Percentiles rank a stretch among this genome's conserved stretches.
These are phyloP conservation scores for Argopecten irradians DNA, from an alignment of 1,140 invertebrate genomes.

Conservation along the genomic window DNA sequence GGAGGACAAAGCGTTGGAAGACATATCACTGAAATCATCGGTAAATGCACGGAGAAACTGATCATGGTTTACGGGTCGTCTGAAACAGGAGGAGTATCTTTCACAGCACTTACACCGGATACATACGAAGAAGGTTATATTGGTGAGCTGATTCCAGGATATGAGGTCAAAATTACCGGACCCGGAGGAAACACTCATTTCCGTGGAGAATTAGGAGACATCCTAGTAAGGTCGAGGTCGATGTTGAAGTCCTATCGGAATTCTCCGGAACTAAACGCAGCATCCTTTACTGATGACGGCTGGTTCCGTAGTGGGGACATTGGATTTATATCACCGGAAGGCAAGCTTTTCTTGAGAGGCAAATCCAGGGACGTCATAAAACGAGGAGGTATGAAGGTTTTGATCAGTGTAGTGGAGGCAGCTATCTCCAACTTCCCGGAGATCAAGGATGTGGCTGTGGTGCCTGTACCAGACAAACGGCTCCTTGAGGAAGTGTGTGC, in stretches of 20 bases:
- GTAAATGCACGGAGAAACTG: neutral
- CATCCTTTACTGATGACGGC: neutral
- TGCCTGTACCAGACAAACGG: slow-evolving; percentile 35
- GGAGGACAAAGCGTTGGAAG: neutral
- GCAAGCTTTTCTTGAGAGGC: slow-evolving; percentile 25
- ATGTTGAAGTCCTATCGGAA: slow-evolving; percentile 7
- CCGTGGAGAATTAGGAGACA: neutral
- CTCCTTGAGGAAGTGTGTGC: slow-evolving; percentile 39
- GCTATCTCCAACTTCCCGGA: neutral
- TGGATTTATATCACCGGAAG: neutral
- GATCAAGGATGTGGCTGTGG: neutral
- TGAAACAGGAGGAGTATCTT: neutral
- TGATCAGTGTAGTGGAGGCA: slow-evolving; percentile 21
- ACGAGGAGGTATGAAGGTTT: slow-evolving; percentile 29
- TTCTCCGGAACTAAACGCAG: neutral
- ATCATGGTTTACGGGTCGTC: neutral
- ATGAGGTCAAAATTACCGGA: slow-evolving; percentile 34
- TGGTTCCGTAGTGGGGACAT: slow-evolving; percentile 41
- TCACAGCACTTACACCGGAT: neutral
- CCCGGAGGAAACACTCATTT: neutral
- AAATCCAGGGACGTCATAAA: slow-evolving; percentile 29
- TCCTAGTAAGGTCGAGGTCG: neutral
- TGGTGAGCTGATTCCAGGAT: slow-evolving; percentile 8
- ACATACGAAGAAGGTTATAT: neutral
- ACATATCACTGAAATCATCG: neutral